phyloP scores from a whole-genome alignment of 2,113 vertebrate species.

The Salvelinus namaycush region DNA sequence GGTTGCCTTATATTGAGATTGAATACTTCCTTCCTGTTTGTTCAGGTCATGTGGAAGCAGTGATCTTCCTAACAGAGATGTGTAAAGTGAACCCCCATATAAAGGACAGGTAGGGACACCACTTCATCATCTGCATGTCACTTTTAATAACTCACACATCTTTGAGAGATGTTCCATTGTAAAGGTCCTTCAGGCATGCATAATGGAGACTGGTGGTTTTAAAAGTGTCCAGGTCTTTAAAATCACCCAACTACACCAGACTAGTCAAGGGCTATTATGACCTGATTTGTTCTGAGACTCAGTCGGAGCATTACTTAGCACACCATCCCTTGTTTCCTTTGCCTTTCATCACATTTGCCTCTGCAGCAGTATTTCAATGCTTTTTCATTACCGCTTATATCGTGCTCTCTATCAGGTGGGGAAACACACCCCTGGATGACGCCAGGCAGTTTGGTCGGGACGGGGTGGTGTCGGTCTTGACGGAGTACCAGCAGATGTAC shows the following conservation, averaged over 20 bases:
- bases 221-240: too few relatives aligned
- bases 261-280: too few relatives aligned
- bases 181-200: too few relatives aligned
- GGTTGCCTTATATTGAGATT: background rate
- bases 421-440: constrained; percentile 84
- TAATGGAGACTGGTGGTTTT: too few relatives aligned
- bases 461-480: constrained; percentile 74
- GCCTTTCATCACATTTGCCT: background rate
- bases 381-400: background rate
- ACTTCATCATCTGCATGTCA: background rate
- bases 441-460: constrained; percentile 81
- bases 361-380: background rate
- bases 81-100: constrained; percentile 84
- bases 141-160: too few relatives aligned
- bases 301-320: too few relatives aligned
- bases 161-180: too few relatives aligned
- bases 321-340: too few relatives aligned
- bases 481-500: constrained; percentile 77
- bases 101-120: constrained; percentile 78
- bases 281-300: too few relatives aligned
- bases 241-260: too few relatives aligned
- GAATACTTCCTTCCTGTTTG: constrained; percentile 9
- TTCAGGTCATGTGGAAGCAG: constrained; percentile 80
- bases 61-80: constrained; percentile 81
- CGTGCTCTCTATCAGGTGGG: constrained; percentile 76